phyloP scores from a whole-genome alignment of 2,888 invertebrate genomes.

The Acleris cristana region DNA sequence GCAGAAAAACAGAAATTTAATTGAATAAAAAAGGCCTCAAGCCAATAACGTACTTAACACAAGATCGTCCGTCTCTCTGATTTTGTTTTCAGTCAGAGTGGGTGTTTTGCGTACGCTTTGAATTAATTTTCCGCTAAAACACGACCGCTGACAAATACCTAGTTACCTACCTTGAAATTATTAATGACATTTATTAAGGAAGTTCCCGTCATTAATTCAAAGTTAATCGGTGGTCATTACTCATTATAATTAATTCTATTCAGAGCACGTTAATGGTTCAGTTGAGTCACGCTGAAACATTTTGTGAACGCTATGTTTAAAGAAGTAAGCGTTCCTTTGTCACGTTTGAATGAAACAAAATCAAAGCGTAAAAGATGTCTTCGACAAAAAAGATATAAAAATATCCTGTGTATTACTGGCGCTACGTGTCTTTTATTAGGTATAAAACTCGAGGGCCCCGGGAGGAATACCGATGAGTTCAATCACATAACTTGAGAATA shows the following conservation, averaged over 20 bases:
- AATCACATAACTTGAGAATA: slow-evolving; percentile 63
- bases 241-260: not conserved
- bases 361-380: slow-evolving; percentile 25
- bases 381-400: slow-evolving; percentile 39
- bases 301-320: no score
- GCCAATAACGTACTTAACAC: not conserved
- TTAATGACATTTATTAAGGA: slow-evolving; percentile 51
- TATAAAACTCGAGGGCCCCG: slow-evolving; percentile 56
- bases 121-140: slow-evolving; percentile 39
- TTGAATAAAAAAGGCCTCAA: no score
- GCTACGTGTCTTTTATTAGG: slow-evolving; percentile 60
- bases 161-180: slow-evolving; percentile 41
- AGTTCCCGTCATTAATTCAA: slow-evolving; percentile 40
- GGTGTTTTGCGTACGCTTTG: slow-evolving; percentile 20
- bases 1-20: no score
- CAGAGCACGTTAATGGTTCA: not conserved
- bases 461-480: slow-evolving; percentile 62
- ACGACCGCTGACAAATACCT: slow-evolving; percentile 20
- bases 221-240: slow-evolving; percentile 5
- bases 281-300: not conserved
- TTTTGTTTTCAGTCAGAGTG: slow-evolving; percentile 25
- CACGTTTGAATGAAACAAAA: slow-evolving; percentile 10
- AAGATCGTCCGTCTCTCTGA: slow-evolving; percentile 7
- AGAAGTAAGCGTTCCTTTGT: no score
- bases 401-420: slow-evolving; percentile 50